Evolutionary conservation across 2,888 invertebrate genomes (phyloP).

Genomic region (Caenorhabditis auriculariae): DNA sequence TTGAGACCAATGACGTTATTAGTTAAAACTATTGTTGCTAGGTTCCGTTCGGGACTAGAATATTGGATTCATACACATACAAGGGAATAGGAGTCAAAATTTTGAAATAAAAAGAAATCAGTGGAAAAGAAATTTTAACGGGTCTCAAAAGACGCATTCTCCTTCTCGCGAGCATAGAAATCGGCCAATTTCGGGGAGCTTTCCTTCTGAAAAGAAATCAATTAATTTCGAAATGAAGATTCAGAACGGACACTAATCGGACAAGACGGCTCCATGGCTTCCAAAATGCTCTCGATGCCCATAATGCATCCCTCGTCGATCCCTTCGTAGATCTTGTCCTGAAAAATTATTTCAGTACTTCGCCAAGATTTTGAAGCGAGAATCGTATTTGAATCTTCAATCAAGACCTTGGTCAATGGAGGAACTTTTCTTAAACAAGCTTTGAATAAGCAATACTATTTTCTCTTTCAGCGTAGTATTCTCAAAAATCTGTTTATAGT

Average conservation of each 20-base stretch:
- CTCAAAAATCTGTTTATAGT: too few species aligned
- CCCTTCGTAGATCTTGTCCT: slow-evolving; percentile 49
- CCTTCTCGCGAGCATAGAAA: slow-evolving; percentile 5
- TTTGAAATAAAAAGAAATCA: slow-evolving; percentile 1
- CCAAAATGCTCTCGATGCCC: slow-evolving; percentile 50
- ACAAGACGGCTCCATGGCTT: slow-evolving; percentile 23
- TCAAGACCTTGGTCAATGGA: neutral
- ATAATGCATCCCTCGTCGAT: slow-evolving; percentile 57
- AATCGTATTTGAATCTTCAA: neutral
- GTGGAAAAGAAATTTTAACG: neutral
- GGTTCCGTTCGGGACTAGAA: too few species aligned
- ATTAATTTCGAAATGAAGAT: too few species aligned
- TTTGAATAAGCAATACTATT: too few species aligned
- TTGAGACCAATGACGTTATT: too few species aligned
- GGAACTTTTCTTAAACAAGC: neutral
- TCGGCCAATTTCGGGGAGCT: neutral
- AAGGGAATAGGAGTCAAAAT: too few species aligned
- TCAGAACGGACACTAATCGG: too few species aligned
- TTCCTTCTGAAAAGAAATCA: slow-evolving; percentile 9
- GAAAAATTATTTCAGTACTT: slow-evolving; percentile 10
- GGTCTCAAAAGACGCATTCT: neutral
- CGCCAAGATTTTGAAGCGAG: neutral
- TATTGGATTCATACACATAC: too few species aligned
- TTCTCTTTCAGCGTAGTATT: too few species aligned
- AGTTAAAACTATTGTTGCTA: too few species aligned